phyloP scores from a whole-genome alignment of 2,797 vertebrate species.

The Chrysolophus pictus region DNA sequence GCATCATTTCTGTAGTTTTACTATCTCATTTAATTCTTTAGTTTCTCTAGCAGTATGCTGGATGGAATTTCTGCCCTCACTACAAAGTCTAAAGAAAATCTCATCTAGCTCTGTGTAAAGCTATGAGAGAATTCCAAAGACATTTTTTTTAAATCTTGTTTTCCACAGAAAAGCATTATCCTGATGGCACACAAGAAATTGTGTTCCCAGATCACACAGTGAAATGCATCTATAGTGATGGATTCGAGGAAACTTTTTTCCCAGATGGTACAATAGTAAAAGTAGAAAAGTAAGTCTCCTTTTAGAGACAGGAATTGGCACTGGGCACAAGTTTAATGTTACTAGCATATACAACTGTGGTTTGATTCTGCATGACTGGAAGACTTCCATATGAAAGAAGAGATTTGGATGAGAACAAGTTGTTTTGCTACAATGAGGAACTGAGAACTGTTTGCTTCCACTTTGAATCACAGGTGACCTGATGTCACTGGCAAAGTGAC shows the following conservation, averaged over 20 bases:
- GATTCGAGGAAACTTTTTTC: conserved; percentile 79
- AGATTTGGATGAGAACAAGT: neutral
- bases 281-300: conserved; percentile 75
- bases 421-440: neutral
- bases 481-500: neutral
- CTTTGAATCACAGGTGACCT: neutral
- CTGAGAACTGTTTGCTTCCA: neutral
- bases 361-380: neutral
- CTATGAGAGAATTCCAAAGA: neutral
- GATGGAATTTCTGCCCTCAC: neutral
- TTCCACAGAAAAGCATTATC: conserved; percentile 81
- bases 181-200: conserved; percentile 79
- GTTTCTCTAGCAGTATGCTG: neutral
- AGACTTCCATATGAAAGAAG: neutral
- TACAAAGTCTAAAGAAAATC: neutral
- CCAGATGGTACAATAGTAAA: conserved; percentile 80
- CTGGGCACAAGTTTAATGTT: neutral
- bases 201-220: conserved; percentile 82
- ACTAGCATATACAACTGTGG: neutral
- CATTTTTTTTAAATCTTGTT: neutral
- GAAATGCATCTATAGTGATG: conserved; percentile 66
- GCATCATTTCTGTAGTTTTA: neutral
- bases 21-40: neutral
- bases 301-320: neutral
- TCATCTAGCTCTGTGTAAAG: neutral